phyloP scores from a whole-genome alignment of 2,797 vertebrate species.

The Periparus ater region DNA sequence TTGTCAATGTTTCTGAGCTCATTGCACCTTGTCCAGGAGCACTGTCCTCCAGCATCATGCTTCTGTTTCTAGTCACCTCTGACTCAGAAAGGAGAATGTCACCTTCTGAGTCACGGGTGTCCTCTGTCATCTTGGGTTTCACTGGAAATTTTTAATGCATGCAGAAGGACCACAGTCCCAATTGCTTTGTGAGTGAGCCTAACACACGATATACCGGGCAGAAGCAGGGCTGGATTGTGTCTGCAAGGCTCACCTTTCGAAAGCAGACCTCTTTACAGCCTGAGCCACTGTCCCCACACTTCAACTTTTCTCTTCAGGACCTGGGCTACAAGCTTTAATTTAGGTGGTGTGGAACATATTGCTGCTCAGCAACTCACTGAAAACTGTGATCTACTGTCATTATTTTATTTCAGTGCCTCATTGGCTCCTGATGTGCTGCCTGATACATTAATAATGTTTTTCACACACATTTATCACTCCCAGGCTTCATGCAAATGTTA shows the following conservation, averaged over 20 bases:
- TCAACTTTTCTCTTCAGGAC: background rate
- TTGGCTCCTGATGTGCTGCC: background rate
- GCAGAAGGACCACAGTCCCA: background rate
- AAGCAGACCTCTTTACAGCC: background rate
- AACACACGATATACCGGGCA: background rate
- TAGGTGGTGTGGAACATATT: background rate
- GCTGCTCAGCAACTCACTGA: background rate
- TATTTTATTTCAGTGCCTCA: slow-evolving; percentile 21
- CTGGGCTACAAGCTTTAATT: background rate
- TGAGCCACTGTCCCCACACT: background rate
- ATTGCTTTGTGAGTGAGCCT: background rate
- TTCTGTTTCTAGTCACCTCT: background rate
- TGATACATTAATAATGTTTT: slow-evolving; percentile 30
- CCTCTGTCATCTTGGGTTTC: background rate
- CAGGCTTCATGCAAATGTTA: background rate
- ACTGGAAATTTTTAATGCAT: background rate
- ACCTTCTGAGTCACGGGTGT: background rate
- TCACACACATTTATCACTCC: background rate
- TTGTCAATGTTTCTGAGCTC: background rate
- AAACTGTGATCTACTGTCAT: background rate
- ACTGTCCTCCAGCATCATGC: background rate
- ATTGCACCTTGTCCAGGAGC: background rate
- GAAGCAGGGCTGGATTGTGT: background rate
- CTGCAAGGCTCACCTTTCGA: background rate
- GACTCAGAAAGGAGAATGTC: slow-evolving; percentile 38